Percentiles rank a stretch among this genome's conserved stretches.
Conservation (phyloP, 2,113 vertebrate genomes). For the Rostratula benghalensis region DNA sequence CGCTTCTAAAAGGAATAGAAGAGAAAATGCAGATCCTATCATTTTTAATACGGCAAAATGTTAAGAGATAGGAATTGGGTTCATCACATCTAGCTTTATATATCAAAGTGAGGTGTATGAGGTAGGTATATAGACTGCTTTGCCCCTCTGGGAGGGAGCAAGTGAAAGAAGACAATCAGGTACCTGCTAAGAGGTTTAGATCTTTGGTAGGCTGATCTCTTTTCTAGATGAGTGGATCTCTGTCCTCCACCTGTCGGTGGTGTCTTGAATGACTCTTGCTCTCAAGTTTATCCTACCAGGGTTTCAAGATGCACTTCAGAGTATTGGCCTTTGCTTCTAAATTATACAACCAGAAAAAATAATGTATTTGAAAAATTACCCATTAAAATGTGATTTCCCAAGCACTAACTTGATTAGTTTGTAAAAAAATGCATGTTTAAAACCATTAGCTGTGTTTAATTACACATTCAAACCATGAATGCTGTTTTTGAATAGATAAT, state of each 20-base stretch:
- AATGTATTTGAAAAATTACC: neutral
- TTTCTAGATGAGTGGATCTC: neutral
- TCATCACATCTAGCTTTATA: neutral
- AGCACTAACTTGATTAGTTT: neutral
- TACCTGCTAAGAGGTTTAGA: neutral
- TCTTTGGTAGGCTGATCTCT: neutral
- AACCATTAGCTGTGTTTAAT: neutral
- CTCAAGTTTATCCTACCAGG: neutral
- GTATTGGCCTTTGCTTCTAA: neutral
- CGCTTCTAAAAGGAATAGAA: neutral
- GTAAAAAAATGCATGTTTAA: neutral
- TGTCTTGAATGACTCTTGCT: neutral
- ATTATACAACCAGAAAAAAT: neutral
- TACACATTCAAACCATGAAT: neutral
- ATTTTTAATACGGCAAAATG: neutral
- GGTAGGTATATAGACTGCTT: neutral
- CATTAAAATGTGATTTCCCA: constrained; percentile 16
- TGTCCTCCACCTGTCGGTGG: neutral
- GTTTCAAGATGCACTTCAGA: neutral
- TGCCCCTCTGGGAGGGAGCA: neutral
- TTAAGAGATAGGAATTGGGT: neutral
- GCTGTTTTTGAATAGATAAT: neutral
- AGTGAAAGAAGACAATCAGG: neutral
- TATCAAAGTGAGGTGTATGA: neutral
- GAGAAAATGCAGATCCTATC: neutral